Base-by-base conservation (phyloP, 2,888 invertebrate species). In the Xestia ashworthii region DNA sequence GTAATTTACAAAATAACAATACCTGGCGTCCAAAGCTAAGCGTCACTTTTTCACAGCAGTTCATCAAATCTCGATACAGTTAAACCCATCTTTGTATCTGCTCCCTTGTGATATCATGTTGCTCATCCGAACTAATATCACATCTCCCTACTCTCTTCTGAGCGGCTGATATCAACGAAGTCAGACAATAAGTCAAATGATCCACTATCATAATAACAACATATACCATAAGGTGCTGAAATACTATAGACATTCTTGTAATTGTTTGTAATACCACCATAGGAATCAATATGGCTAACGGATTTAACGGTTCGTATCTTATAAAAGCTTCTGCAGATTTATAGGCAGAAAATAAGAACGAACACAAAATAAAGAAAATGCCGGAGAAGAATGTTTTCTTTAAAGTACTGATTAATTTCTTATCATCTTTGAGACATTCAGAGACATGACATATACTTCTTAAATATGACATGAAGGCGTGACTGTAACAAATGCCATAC, bases 1-100 rank as follows among this genome's bases (percentile, higher is more conserved):
- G 16, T 22, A 32, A 14, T 22, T 22, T 44, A 44, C 5, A 62
- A 44, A 70, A 68, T 22, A 19, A 25, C 38, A 44, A 25, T 74
- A 74, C 74, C 74, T 71, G 74, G 11, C 16, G 62, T 71, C 74
- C 74, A 32, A 62, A 74, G 41, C 60, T 32, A 16, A 44, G 9
- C 44, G 9, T 9, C 44, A 44, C 44, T 44, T 44, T 44, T 44
- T 44, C 44, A 44, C 44, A 44, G 11, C 9, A 44, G 44, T 44
- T 44, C 11, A 1, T 9, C 44, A 41, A 41, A 44, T 44, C 44
- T 44, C 44, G 9, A 11, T 44, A 44, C 44, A 44, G 44, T 44
- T 44, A 0, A 44, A 44, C 44, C 44, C 44, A 44, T 44, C 44
- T 9, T 44, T 11, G 41, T 8, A 44, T 41, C 44, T 9, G 2